phyloP scores from a whole-genome alignment of 1,140 invertebrate genomes.

The Formica exsecta region DNA sequence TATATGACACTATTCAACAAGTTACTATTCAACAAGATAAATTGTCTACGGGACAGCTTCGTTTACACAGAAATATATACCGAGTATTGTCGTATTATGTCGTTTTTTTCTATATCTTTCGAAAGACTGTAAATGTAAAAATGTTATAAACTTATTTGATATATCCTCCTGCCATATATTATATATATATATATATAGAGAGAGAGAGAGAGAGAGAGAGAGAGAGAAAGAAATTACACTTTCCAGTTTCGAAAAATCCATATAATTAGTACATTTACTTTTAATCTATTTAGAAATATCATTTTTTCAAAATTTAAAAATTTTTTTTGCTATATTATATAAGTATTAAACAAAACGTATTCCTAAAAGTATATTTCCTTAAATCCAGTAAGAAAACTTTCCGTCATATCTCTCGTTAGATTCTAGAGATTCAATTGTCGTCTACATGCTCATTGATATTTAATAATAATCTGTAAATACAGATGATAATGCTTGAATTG shows the following conservation, averaged over 20 bases:
- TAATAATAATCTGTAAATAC: conserved; percentile 11
- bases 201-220: too few species aligned
- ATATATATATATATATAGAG: too few species aligned
- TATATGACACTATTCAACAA: conserved; percentile 54
- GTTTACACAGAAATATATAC: conserved; percentile 11
- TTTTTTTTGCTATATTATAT: too few species aligned
- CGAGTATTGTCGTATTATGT: neutral
- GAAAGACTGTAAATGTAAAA: neutral
- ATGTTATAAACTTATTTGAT: neutral
- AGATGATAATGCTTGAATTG: neutral
- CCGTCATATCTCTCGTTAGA: neutral
- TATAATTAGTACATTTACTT: too few species aligned
- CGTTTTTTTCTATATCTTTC: conserved; percentile 8
- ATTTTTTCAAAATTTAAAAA: too few species aligned
- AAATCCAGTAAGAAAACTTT: neutral
- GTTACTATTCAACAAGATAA: conserved; percentile 40
- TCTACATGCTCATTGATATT: conserved; percentile 9
- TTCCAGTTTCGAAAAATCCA: too few species aligned
- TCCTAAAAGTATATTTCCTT: neutral
- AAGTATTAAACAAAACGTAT: neutral
- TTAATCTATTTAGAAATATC: too few species aligned
- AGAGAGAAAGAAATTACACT: too few species aligned
- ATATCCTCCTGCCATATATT: neutral
- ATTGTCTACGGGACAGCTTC: conserved; percentile 17
- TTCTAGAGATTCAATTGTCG: conserved; percentile 20